These are phyloP conservation scores for Branchinecta lindahli DNA, from an alignment of 1,140 invertebrate genomes.

Conservation along the genomic window DNA sequence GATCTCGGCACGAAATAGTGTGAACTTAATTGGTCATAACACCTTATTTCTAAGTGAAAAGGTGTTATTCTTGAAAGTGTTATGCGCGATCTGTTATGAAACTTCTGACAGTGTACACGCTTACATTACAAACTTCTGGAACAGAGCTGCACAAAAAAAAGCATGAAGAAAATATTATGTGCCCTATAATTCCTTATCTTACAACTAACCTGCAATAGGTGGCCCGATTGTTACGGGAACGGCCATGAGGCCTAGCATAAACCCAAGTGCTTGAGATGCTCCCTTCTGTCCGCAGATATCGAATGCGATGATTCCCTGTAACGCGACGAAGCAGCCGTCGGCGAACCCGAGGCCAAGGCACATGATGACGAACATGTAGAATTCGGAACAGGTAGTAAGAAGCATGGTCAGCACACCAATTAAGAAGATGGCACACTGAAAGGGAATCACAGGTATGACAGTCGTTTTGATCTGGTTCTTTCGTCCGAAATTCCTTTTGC, in stretches of 20 bases:
- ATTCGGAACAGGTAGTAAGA: conserved; percentile 49
- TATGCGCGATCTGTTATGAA: too few species aligned
- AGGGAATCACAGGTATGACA: conserved; percentile 8
- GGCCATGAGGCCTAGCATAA: conserved; percentile 67
- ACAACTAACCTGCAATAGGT: conserved; percentile 50
- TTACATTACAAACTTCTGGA: too few species aligned
- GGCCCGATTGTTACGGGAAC: conserved; percentile 71
- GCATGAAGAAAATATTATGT: too few species aligned
- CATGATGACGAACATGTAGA: conserved; percentile 48
- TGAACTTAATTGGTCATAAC: too few species aligned
- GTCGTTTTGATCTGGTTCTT: too few species aligned
- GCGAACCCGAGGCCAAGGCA: conserved; percentile 68
- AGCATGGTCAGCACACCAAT: conserved; percentile 67
- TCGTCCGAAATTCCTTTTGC: too few species aligned
- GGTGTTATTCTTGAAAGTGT: too few species aligned
- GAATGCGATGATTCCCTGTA: conserved; percentile 81
- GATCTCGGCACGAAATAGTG: too few species aligned
- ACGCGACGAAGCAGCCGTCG: conserved; percentile 80
- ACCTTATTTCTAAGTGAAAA: too few species aligned
- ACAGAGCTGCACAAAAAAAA: too few species aligned
- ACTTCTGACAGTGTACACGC: too few species aligned
- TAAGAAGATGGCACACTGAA: conserved; percentile 57
- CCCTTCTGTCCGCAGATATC: conserved; percentile 67
- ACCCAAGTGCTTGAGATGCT: conserved; percentile 80
- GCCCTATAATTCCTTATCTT: too few species aligned